Evolutionary conservation across 2,797 vertebrate species (phyloP), one percentile per base, ranked within the genome.

Genomic region (Gadopsis bispinosus): DNA sequence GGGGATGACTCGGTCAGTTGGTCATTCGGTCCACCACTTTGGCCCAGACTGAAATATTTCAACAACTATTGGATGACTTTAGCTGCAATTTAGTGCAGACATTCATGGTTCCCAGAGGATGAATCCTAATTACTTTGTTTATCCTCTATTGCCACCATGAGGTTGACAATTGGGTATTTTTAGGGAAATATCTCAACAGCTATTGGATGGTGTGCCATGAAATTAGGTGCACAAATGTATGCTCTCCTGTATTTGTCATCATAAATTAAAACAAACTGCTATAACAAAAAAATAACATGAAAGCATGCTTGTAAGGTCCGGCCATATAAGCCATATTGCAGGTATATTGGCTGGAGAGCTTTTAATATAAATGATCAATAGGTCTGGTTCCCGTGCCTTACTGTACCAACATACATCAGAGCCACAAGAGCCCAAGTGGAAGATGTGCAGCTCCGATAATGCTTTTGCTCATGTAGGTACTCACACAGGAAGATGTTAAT

Each of bases 401-500:
- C 55, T 56, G 43, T 59, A 17, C 50, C 74, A 63, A 16, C 68
- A 54, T 67, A 35, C 55, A 73, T 83, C 73, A 81, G 79, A 81
- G 79, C 79, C 84, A 83, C 69, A 66, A 78, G 59, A 84, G 73
- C 37, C 64, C 13, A 19, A 20, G 39, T 69, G 70, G 56, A 87
- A 88, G 80, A 81, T 82, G 77, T 82, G 71, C 63, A 61, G 63
- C 71, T 75, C 73, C 70, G 26, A 45, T 29, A 62, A 79, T 64
- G 73, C 63, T 77, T 78, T 66, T 66, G 64, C 70, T 69, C 37
- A 56, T 37, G 62, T 69, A 78, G 69, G 77, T 83, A 53, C 54
- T 69, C 81, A 81, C 70, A 66, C 43, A 45, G 79, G 77, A 69
- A 78, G 72, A 76, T 75, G 79, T 81, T 70, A 67, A 83, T 65